phyloP scores from a whole-genome alignment of 2,113 vertebrate species.

The Arothron firmamentum region DNA sequence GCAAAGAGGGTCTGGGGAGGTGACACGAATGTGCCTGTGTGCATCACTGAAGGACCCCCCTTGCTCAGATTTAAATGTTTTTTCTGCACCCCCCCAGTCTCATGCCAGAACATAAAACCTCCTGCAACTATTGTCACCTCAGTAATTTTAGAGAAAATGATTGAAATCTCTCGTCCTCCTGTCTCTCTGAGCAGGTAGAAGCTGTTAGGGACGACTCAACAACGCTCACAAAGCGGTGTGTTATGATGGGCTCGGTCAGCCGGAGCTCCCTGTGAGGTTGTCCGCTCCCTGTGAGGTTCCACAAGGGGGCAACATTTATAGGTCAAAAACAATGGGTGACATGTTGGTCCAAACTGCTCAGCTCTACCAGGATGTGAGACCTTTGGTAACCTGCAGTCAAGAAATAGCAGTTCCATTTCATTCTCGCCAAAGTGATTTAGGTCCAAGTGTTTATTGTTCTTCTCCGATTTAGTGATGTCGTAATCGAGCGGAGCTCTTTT shows the following conservation, averaged over 20 bases:
- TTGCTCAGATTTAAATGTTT: slow-evolving; percentile 8
- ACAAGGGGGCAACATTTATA: slow-evolving; percentile 64
- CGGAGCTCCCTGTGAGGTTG: not conserved
- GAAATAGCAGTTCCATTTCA: too few species aligned
- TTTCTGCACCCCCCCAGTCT: not conserved
- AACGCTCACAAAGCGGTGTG: slow-evolving; percentile 42
- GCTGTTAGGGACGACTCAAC: slow-evolving; percentile 41
- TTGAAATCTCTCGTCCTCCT: not conserved
- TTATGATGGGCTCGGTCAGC: slow-evolving; percentile 41
- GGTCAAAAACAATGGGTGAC: slow-evolving; percentile 16
- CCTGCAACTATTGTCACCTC: too few species aligned
- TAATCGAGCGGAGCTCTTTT: too few species aligned
- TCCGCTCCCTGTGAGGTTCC: slow-evolving; percentile 36
- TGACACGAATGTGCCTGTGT: slow-evolving; percentile 38
- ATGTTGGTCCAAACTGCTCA: slow-evolving; percentile 1
- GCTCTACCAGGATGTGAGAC: not conserved
- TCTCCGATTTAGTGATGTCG: too few species aligned
- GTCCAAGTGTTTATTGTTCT: too few species aligned
- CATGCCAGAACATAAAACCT: not conserved
- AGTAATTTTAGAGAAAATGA: not conserved
- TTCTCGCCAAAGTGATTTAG: too few species aligned
- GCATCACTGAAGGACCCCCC: slow-evolving; percentile 47
- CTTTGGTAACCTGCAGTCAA: too few species aligned
- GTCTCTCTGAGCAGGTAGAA: slow-evolving; percentile 9
- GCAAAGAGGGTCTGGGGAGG: slow-evolving; percentile 17